Evolutionary conservation across 2,113 vertebrate species (phyloP).

Genomic region (Psittacula cyanocephala): DNA sequence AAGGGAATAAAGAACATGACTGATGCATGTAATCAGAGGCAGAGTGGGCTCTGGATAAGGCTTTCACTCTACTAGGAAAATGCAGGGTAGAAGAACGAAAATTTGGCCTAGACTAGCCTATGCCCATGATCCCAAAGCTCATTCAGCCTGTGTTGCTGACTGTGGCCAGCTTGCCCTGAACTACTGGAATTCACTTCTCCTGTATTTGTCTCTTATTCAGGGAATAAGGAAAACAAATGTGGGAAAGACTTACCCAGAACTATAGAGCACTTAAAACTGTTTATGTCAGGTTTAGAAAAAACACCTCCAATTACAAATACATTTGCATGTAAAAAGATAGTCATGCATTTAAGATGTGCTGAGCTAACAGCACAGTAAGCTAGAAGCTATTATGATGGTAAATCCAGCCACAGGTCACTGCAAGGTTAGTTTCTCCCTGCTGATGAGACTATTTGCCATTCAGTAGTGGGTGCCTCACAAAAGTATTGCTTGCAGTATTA

Average conservation of each 20-base stretch:
- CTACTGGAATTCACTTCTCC: background rate
- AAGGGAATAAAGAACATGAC: background rate
- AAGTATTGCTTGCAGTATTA: background rate
- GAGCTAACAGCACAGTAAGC: background rate
- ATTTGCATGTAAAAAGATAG: background rate
- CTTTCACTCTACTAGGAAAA: background rate
- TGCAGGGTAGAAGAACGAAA: background rate
- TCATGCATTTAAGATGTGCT: background rate
- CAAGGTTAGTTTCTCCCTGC: background rate
- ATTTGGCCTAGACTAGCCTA: background rate
- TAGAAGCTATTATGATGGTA: background rate
- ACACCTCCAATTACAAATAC: background rate
- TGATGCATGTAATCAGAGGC: background rate
- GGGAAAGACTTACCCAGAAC: background rate
- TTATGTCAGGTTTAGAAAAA: background rate
- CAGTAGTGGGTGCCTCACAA: background rate
- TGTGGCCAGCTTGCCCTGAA: background rate
- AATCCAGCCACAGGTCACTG: background rate
- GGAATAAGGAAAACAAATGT: background rate
- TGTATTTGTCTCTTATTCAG: background rate
- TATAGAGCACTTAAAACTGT: background rate
- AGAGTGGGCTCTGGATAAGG: background rate
- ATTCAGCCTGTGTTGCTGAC: background rate
- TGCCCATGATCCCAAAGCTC: background rate
- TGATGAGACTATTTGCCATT: background rate